These are phyloP conservation scores for Zoroaster sp. DNA, from an alignment of 53 echinoderm and acorn worm species.

Conservation along the genomic window DNA sequence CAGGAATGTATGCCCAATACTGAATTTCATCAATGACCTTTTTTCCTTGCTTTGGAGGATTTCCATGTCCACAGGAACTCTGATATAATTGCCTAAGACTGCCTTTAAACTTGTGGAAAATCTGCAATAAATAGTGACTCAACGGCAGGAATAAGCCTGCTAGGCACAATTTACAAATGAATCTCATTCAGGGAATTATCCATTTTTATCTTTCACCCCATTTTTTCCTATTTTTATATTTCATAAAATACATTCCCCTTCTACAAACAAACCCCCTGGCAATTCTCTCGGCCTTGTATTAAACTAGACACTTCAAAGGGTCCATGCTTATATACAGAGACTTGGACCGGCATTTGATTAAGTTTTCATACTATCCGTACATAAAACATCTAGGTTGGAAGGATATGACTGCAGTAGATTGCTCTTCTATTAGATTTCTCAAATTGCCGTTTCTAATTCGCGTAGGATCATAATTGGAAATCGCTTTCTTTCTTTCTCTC, in stretches of 20 bases:
- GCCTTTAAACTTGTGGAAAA: slow-evolving; percentile 1
- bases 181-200: slow-evolving; percentile 32
- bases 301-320: not conserved
- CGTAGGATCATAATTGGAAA: not conserved
- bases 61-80: not conserved
- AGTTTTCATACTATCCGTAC: not conserved
- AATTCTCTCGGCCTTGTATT: not conserved
- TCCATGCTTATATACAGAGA: not conserved
- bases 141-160: not conserved
- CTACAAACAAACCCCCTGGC: not conserved
- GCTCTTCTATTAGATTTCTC: not conserved
- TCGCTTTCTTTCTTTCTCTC: not conserved
- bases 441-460: not conserved
- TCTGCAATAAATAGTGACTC: not conserved
- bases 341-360: not conserved
- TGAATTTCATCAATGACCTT: not conserved
- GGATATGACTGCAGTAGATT: not conserved
- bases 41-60: not conserved
- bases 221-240: not conserved
- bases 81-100: not conserved
- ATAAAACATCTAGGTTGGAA: not conserved
- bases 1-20: not conserved
- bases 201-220: not conserved
- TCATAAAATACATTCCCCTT: not conserved
- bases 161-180: not conserved